Percentiles rank a stretch among this genome's conserved stretches.
These are phyloP conservation scores for Hesperophylax magnus DNA, from an alignment of 1,140 invertebrate species.

Conservation along the genomic window DNA sequence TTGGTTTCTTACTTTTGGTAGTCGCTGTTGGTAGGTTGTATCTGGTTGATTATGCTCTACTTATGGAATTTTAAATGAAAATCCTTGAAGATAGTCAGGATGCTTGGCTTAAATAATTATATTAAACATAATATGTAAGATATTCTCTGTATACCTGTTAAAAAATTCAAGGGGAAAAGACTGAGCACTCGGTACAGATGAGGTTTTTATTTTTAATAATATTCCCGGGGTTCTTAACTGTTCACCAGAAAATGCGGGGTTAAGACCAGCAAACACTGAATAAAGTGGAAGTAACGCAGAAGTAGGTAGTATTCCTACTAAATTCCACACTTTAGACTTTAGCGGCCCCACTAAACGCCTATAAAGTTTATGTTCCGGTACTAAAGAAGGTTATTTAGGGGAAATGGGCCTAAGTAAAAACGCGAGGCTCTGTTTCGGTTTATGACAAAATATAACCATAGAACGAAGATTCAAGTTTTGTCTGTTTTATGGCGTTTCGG, in stretches of 20 bases:
- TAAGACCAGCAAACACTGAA: too few relatives aligned
- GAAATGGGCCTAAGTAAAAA: conserved; percentile 34
- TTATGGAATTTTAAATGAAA: too few relatives aligned
- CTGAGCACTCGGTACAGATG: background rate
- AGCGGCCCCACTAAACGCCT: conserved; percentile 27
- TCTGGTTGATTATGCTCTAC: too few relatives aligned
- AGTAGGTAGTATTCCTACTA: background rate
- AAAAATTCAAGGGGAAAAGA: background rate
- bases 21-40: too few relatives aligned
- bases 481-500: background rate
- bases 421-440: conserved; percentile 33
- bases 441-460: conserved; percentile 42
- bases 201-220: too few relatives aligned
- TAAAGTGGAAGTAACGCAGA: too few relatives aligned
- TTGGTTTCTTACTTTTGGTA: too few relatives aligned
- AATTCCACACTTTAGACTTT: conserved; percentile 8
- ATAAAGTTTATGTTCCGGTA: conserved; percentile 32
- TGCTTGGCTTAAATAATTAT: too few relatives aligned
- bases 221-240: too few relatives aligned
- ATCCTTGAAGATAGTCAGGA: too few relatives aligned
- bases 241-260: too few relatives aligned
- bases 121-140: too few relatives aligned
- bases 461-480: conserved; percentile 18
- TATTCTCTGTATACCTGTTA: background rate
- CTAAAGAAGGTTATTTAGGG: conserved; percentile 39